A percentile compares a stretch with the other conserved stretches of the same genome.
phyloP scores from a whole-genome alignment of 2,113 vertebrate species.

The Megaceryle torquata region DNA sequence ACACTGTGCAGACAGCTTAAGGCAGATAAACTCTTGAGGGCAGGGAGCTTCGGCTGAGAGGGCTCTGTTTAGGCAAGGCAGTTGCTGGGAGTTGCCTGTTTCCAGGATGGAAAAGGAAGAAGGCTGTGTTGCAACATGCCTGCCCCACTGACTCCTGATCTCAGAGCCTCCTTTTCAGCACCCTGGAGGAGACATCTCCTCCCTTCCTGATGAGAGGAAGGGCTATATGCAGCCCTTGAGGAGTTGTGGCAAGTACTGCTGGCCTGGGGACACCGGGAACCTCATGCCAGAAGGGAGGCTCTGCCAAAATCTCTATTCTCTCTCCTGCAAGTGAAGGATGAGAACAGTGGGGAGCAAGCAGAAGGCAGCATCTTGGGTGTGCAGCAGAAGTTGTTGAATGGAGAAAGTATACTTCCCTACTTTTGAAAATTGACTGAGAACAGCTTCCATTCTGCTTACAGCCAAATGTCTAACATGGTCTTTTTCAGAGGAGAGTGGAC shows the following conservation, averaged over 20 bases:
- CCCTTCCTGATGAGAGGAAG: not conserved
- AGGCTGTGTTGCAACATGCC: conserved; percentile 7
- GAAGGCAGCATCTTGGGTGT: not conserved
- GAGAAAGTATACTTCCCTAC: not conserved
- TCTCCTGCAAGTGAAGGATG: not conserved
- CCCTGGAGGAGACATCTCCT: conserved; percentile 15
- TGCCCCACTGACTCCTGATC: not conserved
- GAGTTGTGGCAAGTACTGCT: not conserved
- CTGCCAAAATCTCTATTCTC: conserved; percentile 13
- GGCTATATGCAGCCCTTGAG: not conserved
- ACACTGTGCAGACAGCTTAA: conserved; percentile 2
- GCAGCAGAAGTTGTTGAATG: not conserved
- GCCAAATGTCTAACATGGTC: not conserved
- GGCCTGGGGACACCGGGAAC: not conserved
- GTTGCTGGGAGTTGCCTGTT: conserved; percentile 56
- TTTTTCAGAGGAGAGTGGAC: not conserved
- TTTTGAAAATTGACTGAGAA: not conserved
- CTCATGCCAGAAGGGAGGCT: not conserved
- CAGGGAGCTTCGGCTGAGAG: conserved; percentile 18
- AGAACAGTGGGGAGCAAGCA: conserved; percentile 5
- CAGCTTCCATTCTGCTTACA: not conserved
- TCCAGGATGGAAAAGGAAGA: conserved; percentile 26
- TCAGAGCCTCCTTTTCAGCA: not conserved
- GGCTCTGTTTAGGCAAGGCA: conserved; percentile 33
- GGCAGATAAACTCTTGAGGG: conserved; percentile 10